Base-by-base conservation (phyloP, 1,140 invertebrate species). In the Zaprionus africanus region DNA sequence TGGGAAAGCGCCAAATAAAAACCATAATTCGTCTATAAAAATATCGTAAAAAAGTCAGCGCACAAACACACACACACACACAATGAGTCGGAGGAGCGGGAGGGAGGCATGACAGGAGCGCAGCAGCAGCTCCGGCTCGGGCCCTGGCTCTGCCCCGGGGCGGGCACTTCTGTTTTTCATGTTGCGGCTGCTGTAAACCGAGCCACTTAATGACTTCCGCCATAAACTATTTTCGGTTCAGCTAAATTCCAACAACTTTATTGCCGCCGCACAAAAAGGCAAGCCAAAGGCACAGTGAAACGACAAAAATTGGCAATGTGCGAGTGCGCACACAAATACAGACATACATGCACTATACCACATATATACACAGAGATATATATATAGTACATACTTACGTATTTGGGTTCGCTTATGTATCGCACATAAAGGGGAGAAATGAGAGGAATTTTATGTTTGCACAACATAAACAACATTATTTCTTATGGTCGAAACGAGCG, bases 211-310 rank as follows among this genome's bases (percentile, higher is more conserved):
- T 90, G 85, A 90, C 85, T 85, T 90, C 85, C 85, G 85, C 85
- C 85, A 90, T 90, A 90, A 90, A 90, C 85, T 90, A 90, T 90
- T 90, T 90, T 90, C 85, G 85, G 85, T 90, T 90, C 85, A 90
- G 85, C 85, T 90, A 90, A 90, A 90, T 90, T 90, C 85, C 85
- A 90, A 90, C 85, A 90, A 90, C 85, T 90, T 90, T 90, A 90
- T 90, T 90, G 85, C 84, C 81, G 71, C 54, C 76, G 49, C 75
- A 31, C 65, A 70, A 70, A 82, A 79, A 58, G 58, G 67, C 65
- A 54, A 79, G 41, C 31, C 43, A 22, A 22, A 24, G 46, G 56
- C 69, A 76, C 56, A 66, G 65, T 78, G 81, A 69, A 87, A 76
- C 81, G 84, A 90, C 85, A 88, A 88, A 90, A 84, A 88, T 84